These are phyloP conservation scores for Catharus bicknelli DNA, from an alignment of 2,113 vertebrate genomes.

Conservation along the genomic window DNA sequence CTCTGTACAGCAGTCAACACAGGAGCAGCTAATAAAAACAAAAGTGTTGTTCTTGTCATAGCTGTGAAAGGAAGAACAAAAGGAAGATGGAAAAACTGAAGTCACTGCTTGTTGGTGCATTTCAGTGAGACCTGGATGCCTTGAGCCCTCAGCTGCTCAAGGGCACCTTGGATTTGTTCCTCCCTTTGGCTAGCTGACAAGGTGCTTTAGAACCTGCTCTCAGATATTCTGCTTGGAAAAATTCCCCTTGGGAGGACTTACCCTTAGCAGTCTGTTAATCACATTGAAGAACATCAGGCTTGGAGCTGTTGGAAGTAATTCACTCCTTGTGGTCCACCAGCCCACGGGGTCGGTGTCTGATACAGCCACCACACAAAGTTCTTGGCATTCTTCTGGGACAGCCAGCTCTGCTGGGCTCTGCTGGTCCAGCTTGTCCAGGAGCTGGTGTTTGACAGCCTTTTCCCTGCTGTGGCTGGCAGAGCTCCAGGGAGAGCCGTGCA, in stretches of 20 bases:
- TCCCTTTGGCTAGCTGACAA: neutral
- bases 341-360: neutral
- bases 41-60: neutral
- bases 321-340: neutral
- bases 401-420: neutral
- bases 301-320: neutral
- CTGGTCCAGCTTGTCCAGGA: neutral
- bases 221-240: neutral
- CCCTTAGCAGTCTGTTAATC: neutral
- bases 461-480: neutral
- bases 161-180: neutral
- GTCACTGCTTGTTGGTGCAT: neutral
- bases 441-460: neutral
- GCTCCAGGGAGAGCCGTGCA: neutral
- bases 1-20: neutral
- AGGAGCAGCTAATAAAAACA: neutral
- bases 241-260: neutral
- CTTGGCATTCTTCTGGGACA: neutral
- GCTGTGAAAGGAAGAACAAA: neutral
- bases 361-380: rapidly evolving
- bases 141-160: neutral
- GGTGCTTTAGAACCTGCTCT: neutral
- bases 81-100: neutral
- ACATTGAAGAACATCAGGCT: neutral
- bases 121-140: neutral